Evolutionary conservation across 1,140 invertebrate genomes (phyloP), one percentile per base, ranked within the genome.

Genomic region (Aphaenogaster floridana): DNA sequence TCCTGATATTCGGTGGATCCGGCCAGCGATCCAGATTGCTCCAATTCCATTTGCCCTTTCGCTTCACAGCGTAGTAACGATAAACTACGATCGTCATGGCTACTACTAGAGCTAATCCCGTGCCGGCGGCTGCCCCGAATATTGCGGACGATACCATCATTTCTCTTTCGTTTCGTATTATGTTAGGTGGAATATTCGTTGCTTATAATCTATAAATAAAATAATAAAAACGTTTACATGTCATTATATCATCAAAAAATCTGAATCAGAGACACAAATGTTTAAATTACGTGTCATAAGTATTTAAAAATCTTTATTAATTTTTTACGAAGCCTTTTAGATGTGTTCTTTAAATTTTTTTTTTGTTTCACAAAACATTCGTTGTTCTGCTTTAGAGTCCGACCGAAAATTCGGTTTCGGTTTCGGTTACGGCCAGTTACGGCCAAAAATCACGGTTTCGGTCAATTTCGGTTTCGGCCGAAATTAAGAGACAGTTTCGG

Each of bases 31-130:
- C 96, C 85, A 97, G 88, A 48, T 96, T 95, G 21, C 95, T 96
- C 96, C 96, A 97, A 88, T 96, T 66, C 79, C 79, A 96, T 79
- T 96, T 96, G 13, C 94, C 94, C 48, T 95, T 95, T 57, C 94
- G 95, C 63, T 96, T 95, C 3, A 95, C 88, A 7, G 96, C 93
- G 90, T 97, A 97, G 88, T 97, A 97, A 63, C 96, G 96, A 90
- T 97, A 97, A 84, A 97, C 95, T 17, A 97, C 96, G 74, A 97
- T 96, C 1, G 96, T 97, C 90, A 97, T 96, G 8, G 96, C 97
- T 39, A 97, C 95, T 36, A 97, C 91, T 8, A 97, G 91, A 0
- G 97, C 97, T 54, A 97, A 92, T 3, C 97, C 97, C 3, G 96
- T 97, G 4, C 97, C 97, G 1, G 96, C 94, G 0, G 97, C 97